Base-by-base conservation (phyloP, 2,797 vertebrate genomes). In the Neosalanx taihuensis region DNA sequence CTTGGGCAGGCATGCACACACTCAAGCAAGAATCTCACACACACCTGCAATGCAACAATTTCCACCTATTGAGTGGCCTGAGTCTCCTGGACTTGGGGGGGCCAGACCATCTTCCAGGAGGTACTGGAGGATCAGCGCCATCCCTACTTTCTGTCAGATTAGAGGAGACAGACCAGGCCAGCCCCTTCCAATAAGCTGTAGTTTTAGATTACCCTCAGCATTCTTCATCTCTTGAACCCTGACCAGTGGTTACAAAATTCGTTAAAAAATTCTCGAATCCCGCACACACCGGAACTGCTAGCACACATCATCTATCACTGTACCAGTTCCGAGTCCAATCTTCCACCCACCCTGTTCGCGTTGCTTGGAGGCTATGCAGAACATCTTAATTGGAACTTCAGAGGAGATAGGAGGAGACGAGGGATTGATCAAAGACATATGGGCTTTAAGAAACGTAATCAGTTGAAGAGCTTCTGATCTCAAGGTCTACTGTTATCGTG, bases 51-150 rank as follows among this genome's bases (percentile, higher is more conserved):
- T 41, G 37, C 37, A 41, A 41, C 37, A 12, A 29, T 41, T 10
- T 63, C 17, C 64, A 76, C 64, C 70, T 61, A 86, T 81, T 90
- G 90, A 86, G 88, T 90, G 90, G 89, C 86, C 86, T 84, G 60
- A 67, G 75, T 87, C 85, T 85, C 83, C 74, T 77, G 56, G 75
- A 71, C 86, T 82, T 85, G 88, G 89, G 88, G 89, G 79, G 85
- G 80, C 79, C 84, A 91, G 90, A 91, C 89, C 80, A 82, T 80
- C 80, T 83, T 71, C 76, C 62, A 64, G 82, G 83, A 83, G 77
- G 85, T 90, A 4, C 88, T 73, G 85, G 86, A 89, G 76, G 69
- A 72, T 84, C 83, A 87, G 85, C 67, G 89, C 90, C 72, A 86
- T 76, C 88, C 79, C 85, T 83, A 78, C 79, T 79, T 80, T 79